phyloP scores from a whole-genome alignment of 2,888 invertebrate genomes.

The Eumerus sabulonum region DNA sequence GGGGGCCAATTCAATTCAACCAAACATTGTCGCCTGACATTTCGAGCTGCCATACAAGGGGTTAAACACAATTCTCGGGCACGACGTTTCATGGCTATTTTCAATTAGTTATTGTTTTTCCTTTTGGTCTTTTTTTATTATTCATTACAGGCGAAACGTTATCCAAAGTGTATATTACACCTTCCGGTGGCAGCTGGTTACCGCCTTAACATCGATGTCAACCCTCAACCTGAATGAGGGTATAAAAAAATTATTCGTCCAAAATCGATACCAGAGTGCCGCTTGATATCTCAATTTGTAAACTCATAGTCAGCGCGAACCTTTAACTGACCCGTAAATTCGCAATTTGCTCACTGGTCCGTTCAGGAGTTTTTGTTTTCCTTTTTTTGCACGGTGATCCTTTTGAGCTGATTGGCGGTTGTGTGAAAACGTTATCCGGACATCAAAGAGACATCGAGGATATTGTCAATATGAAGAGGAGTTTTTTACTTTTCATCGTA shows the following conservation, averaged over 20 bases:
- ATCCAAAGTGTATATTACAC: conserved; percentile 12
- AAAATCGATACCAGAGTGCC: conserved; percentile 48
- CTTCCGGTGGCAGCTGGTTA: conserved; percentile 1
- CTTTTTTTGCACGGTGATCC: conserved; percentile 21
- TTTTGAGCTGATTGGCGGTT: conserved; percentile 31
- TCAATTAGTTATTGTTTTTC: conserved; percentile 49
- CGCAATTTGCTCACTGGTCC: conserved; percentile 5
- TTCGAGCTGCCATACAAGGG: too few relatives aligned
- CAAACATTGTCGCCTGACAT: too few relatives aligned
- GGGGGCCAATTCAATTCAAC: too few relatives aligned
- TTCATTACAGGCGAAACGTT: conserved; percentile 2
- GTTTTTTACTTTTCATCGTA: conserved; percentile 33
- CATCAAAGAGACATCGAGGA: too few relatives aligned
- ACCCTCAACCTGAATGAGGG: not conserved
- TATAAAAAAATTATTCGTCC: conserved; percentile 34
- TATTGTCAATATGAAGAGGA: conserved; percentile 26
- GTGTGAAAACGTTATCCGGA: conserved; percentile 41
- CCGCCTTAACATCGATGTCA: not conserved
- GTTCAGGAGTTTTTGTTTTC: not conserved
- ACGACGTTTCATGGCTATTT: conserved; percentile 52
- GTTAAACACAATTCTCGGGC: conserved; percentile 10
- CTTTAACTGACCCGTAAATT: conserved; percentile 30
- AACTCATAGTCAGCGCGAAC: conserved; percentile 15
- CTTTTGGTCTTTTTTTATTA: not conserved
- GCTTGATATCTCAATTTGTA: conserved; percentile 41